Conservation (phyloP, 2,113 vertebrate species). For the Catharus bicknelli region DNA sequence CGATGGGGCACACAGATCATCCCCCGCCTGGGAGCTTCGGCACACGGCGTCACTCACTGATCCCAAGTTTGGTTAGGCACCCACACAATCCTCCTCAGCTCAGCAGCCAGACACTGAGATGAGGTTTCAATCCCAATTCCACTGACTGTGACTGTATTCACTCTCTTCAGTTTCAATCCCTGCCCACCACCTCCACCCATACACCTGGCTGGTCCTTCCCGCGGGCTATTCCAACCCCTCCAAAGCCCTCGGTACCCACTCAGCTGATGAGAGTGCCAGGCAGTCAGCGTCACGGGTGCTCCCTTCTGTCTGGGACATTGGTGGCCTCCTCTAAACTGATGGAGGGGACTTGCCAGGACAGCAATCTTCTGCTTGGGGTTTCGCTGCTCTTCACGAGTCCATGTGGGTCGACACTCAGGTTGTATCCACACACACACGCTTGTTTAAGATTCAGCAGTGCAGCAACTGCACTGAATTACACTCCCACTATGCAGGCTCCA, state of each 20-base stretch:
- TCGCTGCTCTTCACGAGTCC: not conserved
- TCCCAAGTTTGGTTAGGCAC: not conserved
- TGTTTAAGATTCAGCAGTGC: not conserved
- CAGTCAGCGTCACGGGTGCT: not conserved
- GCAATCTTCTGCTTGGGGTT: not conserved
- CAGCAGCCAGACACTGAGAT: not conserved
- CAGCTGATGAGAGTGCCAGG: not conserved
- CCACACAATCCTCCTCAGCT: not conserved
- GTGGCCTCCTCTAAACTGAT: not conserved
- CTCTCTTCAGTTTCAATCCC: not conserved
- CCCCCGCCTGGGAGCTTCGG: accelerated
- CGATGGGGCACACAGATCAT: not conserved
- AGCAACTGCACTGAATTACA: not conserved
- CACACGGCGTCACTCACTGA: accelerated
- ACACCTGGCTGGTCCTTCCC: not conserved
- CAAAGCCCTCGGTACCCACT: constrained; percentile 19
- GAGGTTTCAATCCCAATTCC: not conserved
- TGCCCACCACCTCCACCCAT: not conserved
- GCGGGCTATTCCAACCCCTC: not conserved
- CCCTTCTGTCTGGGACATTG: not conserved
- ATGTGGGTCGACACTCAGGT: not conserved
- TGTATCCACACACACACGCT: not conserved
- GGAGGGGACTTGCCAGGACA: not conserved
- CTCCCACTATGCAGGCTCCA: not conserved
- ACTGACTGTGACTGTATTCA: accelerated